These are phyloP conservation scores for Phenacoccus solenopsis DNA, from an alignment of 1,140 invertebrate species.

Conservation along the genomic window DNA sequence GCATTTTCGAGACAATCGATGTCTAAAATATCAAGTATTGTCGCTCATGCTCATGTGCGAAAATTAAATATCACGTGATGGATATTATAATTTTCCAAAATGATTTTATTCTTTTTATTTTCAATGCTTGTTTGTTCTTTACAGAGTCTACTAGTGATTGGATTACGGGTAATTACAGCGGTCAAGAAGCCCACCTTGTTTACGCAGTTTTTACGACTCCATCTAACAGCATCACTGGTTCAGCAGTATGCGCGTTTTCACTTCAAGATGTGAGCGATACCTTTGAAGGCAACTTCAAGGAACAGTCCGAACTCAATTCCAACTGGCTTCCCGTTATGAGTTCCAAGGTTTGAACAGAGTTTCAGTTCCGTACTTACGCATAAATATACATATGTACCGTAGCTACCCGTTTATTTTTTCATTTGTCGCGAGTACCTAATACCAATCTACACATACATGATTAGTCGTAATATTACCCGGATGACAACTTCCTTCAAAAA, in stretches of 20 bases:
- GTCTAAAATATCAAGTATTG: too few relatives aligned
- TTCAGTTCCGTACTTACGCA: too few relatives aligned
- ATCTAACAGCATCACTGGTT: slow-evolving; percentile 85
- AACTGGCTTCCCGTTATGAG: slow-evolving; percentile 79
- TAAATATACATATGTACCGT: too few relatives aligned
- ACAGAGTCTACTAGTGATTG: slow-evolving; percentile 64
- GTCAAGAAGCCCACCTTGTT: slow-evolving; percentile 55
- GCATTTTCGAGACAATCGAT: too few relatives aligned
- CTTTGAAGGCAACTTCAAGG: slow-evolving; percentile 87
- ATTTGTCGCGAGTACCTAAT: too few relatives aligned
- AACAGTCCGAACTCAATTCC: slow-evolving; percentile 77
- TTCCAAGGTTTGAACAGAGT: slow-evolving; percentile 38
- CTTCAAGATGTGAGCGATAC: slow-evolving; percentile 76
- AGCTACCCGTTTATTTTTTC: too few relatives aligned
- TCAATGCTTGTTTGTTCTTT: neutral
- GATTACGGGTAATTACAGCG: slow-evolving; percentile 53
- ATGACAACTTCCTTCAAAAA: too few relatives aligned
- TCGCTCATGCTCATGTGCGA: too few relatives aligned
- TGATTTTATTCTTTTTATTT: neutral
- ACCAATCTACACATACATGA: too few relatives aligned
- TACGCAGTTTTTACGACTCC: slow-evolving; percentile 95
- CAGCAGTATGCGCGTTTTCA: slow-evolving; percentile 89
- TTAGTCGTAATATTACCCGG: too few relatives aligned
- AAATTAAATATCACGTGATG: too few relatives aligned
- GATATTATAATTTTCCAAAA: neutral